Evolutionary conservation across 2,113 vertebrate species (phyloP), one percentile per base, ranked within the genome.

Genomic region (Dipodomys merriami): DNA sequence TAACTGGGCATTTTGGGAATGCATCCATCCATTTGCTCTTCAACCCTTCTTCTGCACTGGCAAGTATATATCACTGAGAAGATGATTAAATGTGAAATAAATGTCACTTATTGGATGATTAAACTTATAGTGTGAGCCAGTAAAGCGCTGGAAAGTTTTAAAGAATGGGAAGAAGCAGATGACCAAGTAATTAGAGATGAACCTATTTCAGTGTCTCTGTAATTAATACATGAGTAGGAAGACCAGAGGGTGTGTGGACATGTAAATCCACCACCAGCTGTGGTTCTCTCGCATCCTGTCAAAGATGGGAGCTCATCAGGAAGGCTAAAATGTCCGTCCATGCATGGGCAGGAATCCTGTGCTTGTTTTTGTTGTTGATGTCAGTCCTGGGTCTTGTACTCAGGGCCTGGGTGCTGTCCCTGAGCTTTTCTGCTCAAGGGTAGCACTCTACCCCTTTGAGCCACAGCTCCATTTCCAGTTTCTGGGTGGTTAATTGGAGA

Each of bases 141-240:
- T 79, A 93, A 91, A 68, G 46, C 39, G 91, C 88, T 88, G 90
- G 90, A 91, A 73, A 67, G 77, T 78, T 27, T 46, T 65, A 79
- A 80, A 78, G 81, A 62, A 67, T 44, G 13, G 15, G 25, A 78
- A 6, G 30, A 6, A 49, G 12, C 44, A 60, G 27, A 67, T 79
- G 39, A 44, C 27, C 23, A n/a, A 35, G 23, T 69, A 69, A 44
- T 30, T 20, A 29, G 72, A 39, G 6, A 12, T 35, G n/a, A 35
- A 23, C 22, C 30, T 57, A 6, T 29, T 25, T 46, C 53, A 4
- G 16, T 35, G 3, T 7, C 10, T 33, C 69, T 57, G n/a, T 72
- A 39, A 2, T 65, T 33, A 27, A 16, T 0, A 3, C 27, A 2
- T 12, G 22, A 3, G 9, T 69, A 35, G n/a, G 44, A n/a, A n/a